A percentile compares a stretch with the other conserved stretches of the same genome.
Evolutionary conservation across 1,140 invertebrate species (phyloP).

Genomic region (Cardiocondyla obscurior): DNA sequence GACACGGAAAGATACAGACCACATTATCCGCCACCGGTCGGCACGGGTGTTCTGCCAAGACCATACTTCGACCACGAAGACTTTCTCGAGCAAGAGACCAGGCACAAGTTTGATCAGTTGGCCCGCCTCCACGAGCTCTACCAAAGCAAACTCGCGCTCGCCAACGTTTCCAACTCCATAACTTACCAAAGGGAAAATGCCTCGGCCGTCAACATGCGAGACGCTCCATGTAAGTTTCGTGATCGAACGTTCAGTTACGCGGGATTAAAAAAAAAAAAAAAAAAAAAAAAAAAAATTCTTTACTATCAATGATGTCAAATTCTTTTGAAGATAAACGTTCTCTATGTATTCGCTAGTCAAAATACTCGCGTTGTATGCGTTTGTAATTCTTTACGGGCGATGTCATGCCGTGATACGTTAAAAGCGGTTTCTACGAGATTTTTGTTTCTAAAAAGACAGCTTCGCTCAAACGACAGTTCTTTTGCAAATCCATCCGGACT

Average conservation of each 20-base stretch:
- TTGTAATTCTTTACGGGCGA: background rate
- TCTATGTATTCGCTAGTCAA: background rate
- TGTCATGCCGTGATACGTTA: background rate
- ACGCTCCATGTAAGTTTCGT: conserved; percentile 80
- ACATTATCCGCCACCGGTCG: conserved; percentile 78
- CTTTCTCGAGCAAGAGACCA: conserved; percentile 82
- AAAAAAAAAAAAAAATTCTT: background rate
- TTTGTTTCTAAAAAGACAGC: background rate
- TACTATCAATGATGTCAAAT: background rate
- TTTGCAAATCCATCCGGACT: background rate
- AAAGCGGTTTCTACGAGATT: background rate
- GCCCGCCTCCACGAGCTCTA: conserved; percentile 88
- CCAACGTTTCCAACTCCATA: conserved; percentile 85
- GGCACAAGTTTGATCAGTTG: conserved; percentile 88
- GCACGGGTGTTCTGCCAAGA: conserved; percentile 78
- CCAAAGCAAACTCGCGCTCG: conserved; percentile 87
- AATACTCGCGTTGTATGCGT: background rate
- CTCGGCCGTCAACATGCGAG: conserved; percentile 78
- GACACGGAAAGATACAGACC: conserved; percentile 87
- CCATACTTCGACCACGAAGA: conserved; percentile 83
- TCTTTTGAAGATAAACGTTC: background rate
- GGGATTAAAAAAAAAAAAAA: background rate
- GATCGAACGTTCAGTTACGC: background rate
- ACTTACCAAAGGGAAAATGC: conserved; percentile 84
- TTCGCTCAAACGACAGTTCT: background rate